Conservation (phyloP, 2,113 vertebrate genomes). For the Tragelaphus scriptus region DNA sequence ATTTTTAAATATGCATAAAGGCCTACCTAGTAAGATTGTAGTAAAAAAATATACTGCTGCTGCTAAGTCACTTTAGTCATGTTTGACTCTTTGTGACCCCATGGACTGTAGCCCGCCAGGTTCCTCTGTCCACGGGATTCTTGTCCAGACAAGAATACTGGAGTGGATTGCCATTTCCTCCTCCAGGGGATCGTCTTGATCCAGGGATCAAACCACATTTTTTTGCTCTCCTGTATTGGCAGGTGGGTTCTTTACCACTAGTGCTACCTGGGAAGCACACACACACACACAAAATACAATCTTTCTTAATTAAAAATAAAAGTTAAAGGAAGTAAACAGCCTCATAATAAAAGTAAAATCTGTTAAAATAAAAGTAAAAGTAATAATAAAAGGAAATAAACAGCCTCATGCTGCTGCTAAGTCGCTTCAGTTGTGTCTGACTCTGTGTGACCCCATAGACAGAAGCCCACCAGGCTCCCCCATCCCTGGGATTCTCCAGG, state of each 20-base stretch:
- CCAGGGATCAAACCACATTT: neutral
- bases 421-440: fast-evolving
- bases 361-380: neutral
- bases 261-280: neutral
- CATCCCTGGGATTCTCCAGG: neutral
- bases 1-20: constrained; percentile 7
- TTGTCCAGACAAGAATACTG: neutral
- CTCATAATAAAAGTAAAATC: neutral
- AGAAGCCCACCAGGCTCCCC: neutral
- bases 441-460: neutral
- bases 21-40: neutral
- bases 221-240: neutral
- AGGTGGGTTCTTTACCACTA: neutral
- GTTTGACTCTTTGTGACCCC: neutral
- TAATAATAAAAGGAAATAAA: neutral
- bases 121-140: neutral
- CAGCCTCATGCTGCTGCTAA: neutral
- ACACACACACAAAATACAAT: neutral
- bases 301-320: constrained; percentile 23
- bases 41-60: neutral
- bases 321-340: neutral
- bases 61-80: neutral
- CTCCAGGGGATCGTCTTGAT: neutral
- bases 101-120: neutral
- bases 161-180: neutral